These are phyloP conservation scores for Pseudochromis fuscus DNA, from an alignment of 2,797 vertebrate species.

Conservation along the genomic window DNA sequence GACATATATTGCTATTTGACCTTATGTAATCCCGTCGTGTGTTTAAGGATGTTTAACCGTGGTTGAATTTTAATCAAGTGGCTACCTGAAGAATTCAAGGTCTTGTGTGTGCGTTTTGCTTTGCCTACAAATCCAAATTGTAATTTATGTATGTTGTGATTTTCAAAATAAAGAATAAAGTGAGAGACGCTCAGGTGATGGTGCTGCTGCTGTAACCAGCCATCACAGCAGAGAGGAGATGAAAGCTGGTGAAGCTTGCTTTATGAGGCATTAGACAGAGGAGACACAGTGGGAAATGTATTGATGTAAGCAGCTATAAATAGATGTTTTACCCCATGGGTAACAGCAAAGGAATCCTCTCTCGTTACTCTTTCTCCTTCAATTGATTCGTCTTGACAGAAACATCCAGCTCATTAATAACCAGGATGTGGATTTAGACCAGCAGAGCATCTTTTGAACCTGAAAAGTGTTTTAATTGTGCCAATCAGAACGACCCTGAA, in stretches of 20 bases:
- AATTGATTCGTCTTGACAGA: slow-evolving; percentile 74
- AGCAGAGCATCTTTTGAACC: slow-evolving; percentile 21
- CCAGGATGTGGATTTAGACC: slow-evolving; percentile 27
- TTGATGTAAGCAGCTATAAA: slow-evolving; percentile 76
- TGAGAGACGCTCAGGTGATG: slow-evolving; percentile 14
- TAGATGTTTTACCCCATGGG: slow-evolving; percentile 78
- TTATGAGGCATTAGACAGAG: slow-evolving; percentile 50
- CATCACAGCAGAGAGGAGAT: slow-evolving; percentile 26
- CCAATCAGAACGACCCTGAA: too few relatives aligned
- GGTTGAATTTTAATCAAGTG: not conserved
- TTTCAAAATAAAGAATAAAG: too few relatives aligned
- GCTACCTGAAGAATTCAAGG: not conserved
- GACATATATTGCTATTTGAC: not conserved
- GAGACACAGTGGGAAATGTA: slow-evolving; percentile 56
- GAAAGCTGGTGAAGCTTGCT: slow-evolving; percentile 43
- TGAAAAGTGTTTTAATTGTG: slow-evolving; percentile 2
- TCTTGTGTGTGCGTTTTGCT: not conserved
- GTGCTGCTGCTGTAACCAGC: slow-evolving; percentile 16
- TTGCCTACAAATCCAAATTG: not conserved
- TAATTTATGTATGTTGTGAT: too few relatives aligned
- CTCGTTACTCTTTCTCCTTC: slow-evolving; percentile 64
- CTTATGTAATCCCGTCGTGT: not conserved
- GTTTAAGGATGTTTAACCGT: not conserved
- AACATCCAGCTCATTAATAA: slow-evolving; percentile 53
- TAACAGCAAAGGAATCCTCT: slow-evolving; percentile 67